phyloP scores from a whole-genome alignment of 2,797 vertebrate genomes.

The Labroides dimidiatus region DNA sequence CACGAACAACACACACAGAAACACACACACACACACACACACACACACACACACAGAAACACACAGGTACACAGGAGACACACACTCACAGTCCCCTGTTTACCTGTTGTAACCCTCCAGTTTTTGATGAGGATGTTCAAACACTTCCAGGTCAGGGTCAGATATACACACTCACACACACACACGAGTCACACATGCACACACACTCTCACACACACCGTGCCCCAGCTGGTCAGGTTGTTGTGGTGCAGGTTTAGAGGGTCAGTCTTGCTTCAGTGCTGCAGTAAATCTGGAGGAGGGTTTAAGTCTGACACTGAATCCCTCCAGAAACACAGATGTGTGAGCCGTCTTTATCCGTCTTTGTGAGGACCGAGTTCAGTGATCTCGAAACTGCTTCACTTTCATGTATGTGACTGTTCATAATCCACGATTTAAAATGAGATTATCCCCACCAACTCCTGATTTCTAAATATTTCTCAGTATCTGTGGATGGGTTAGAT shows the following conservation, averaged over 20 bases:
- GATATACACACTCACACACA: conserved; percentile 16
- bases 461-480: no score
- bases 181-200: conserved; percentile 16
- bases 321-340: conserved; percentile 24
- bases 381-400: no score
- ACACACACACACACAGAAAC: conserved; percentile 3
- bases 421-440: no score
- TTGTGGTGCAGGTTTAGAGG: conserved; percentile 48
- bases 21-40: conserved; percentile 19
- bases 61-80: background rate
- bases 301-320: conserved; percentile 9
- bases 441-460: no score
- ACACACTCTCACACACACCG: conserved; percentile 12
- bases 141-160: conserved; percentile 55
- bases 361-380: background rate
- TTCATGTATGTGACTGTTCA: no score
- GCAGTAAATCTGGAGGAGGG: conserved; percentile 49
- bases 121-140: conserved; percentile 57
- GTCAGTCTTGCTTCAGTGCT: conserved; percentile 52
- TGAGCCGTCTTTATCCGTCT: background rate
- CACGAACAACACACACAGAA: conserved; percentile 4
- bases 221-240: conserved; percentile 23
- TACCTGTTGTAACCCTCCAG: conserved; percentile 40
- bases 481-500: no score
- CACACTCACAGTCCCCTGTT: conserved; percentile 26